Conservation (phyloP, 2,797 vertebrate genomes). For the Ispidina lecontei region DNA sequence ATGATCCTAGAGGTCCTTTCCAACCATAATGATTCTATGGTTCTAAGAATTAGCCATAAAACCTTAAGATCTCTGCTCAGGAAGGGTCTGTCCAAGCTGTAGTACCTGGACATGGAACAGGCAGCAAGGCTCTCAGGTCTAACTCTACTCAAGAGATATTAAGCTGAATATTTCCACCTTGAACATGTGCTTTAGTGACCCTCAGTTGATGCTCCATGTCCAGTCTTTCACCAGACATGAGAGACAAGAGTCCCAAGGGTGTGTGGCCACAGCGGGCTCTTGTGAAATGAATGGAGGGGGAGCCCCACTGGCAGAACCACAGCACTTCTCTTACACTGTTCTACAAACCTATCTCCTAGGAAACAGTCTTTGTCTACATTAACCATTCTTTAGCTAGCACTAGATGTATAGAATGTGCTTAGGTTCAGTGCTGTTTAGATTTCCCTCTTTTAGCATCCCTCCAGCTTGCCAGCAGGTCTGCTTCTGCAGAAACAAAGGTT, state of each 20-base stretch:
- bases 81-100: not conserved
- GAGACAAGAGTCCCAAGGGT: not conserved
- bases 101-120: not conserved
- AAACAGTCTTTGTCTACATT: slow-evolving; percentile 19
- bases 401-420: not conserved
- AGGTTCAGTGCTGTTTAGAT: slow-evolving; percentile 8
- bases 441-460: slow-evolving; percentile 41
- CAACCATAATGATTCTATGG: too few relatives aligned
- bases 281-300: not conserved
- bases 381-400: not conserved
- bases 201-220: not conserved
- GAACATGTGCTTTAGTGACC: not conserved
- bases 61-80: not conserved
- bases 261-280: not conserved
- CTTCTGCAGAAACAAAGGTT: slow-evolving; percentile 63
- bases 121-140: not conserved
- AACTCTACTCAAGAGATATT: not conserved
- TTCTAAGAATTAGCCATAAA: not conserved
- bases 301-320: not conserved
- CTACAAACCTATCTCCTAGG: slow-evolving; percentile 8
- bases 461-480: slow-evolving; percentile 54
- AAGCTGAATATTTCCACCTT: slow-evolving; percentile 5
- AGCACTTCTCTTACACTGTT: not conserved
- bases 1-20: too few relatives aligned
- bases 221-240: not conserved